Percentiles rank a stretch among this genome's conserved stretches.
phyloP scores from a whole-genome alignment of 2,113 vertebrate species.

The Dicerorhinus sumatrensis region DNA sequence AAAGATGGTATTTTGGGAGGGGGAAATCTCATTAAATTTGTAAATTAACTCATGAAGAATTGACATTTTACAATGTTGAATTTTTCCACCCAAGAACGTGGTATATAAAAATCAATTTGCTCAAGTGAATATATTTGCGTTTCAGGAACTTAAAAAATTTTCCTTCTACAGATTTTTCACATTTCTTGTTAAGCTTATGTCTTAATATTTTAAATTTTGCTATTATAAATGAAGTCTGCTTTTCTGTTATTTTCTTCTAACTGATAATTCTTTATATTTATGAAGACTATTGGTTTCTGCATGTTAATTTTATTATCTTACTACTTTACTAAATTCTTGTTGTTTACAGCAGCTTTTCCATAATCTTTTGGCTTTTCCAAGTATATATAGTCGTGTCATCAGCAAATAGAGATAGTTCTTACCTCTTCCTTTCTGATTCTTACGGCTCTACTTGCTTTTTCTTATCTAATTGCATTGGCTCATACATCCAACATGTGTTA shows the following conservation, averaged over 20 bases:
- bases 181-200: background rate
- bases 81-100: background rate
- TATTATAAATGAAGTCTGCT: background rate
- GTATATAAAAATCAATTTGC: background rate
- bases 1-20: background rate
- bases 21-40: background rate
- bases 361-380: background rate
- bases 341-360: background rate
- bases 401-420: background rate
- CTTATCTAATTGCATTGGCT: background rate
- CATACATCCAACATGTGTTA: background rate
- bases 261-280: background rate
- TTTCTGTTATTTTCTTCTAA: background rate
- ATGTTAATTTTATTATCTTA: background rate
- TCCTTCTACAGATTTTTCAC: background rate
- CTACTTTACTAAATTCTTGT: background rate
- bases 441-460: background rate
- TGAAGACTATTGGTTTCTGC: background rate
- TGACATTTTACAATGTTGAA: background rate
- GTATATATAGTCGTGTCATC: background rate
- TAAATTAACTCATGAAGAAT: background rate
- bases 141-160: background rate
- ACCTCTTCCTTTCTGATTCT: background rate
- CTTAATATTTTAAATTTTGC: constrained; percentile 12
- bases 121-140: background rate